A percentile compares a stretch with the other conserved stretches of the same genome.
Evolutionary conservation across 2,888 invertebrate genomes (phyloP).

Genomic region (Podabrus alpinus): DNA sequence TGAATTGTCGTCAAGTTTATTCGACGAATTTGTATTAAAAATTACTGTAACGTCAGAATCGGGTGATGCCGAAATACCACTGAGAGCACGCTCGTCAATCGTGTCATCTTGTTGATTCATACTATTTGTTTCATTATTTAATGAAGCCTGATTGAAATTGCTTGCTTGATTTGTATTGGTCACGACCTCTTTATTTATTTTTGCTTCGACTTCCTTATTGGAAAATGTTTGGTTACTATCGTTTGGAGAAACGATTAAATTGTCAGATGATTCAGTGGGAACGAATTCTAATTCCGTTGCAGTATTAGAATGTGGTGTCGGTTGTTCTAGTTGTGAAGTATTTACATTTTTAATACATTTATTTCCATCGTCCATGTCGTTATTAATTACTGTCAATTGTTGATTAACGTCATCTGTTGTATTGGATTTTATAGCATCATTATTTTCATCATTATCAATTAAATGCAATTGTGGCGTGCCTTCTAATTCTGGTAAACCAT

Average conservation of each 20-base stretch:
- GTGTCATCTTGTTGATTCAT: neutral
- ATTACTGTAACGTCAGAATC: neutral
- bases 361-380: neutral
- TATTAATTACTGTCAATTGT: neutral
- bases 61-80: neutral
- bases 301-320: neutral
- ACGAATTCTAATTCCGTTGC: neutral
- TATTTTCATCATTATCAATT: neutral
- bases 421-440: neutral
- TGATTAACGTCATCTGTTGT: neutral
- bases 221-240: neutral
- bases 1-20: neutral
- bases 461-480: neutral
- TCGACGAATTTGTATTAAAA: conserved; percentile 5
- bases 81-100: neutral
- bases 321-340: neutral
- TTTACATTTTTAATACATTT: neutral
- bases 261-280: neutral
- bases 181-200: conserved; percentile 1
- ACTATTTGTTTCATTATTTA: neutral
- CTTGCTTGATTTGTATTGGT: neutral
- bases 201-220: neutral
- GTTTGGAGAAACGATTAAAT: neutral
- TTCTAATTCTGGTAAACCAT: neutral
- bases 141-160: neutral